Evolutionary conservation across 2,888 invertebrate species (phyloP).

Genomic region (Synergus umbraculus): DNA sequence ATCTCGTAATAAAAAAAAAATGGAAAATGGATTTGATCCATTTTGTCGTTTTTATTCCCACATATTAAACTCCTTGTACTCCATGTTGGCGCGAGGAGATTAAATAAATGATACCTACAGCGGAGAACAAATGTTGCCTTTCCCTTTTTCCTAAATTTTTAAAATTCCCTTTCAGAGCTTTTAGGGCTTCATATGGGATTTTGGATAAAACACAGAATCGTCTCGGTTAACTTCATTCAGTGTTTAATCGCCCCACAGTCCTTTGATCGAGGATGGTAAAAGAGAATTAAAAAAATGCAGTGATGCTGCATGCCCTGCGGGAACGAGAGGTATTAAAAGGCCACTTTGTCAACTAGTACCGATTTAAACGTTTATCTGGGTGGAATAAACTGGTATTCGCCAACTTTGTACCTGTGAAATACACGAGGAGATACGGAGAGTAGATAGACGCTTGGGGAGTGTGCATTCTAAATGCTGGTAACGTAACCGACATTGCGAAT

Average conservation of each 20-base stretch:
- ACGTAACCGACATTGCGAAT: slow-evolving; percentile 63
- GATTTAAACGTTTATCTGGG: slow-evolving; percentile 31
- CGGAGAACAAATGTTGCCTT: not conserved
- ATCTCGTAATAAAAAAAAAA: too few species aligned
- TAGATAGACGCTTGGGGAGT: slow-evolving; percentile 62
- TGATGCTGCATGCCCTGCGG: not conserved
- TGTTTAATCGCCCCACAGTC: slow-evolving; percentile 27
- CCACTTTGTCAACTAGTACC: slow-evolving; percentile 24
- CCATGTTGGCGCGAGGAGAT: too few species aligned
- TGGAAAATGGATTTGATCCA: too few species aligned
- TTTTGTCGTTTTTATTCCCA: too few species aligned
- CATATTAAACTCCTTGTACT: too few species aligned
- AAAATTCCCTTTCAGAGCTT: not conserved
- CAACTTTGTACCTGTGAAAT: slow-evolving; percentile 59
- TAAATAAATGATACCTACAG: too few species aligned
- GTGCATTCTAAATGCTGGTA: slow-evolving; percentile 65
- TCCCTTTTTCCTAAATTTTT: not conserved
- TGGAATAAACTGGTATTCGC: slow-evolving; percentile 31
- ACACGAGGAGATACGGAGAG: slow-evolving; percentile 60
- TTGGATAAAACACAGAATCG: not conserved
- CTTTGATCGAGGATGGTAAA: slow-evolving; percentile 26
- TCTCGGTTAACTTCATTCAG: slow-evolving; percentile 6
- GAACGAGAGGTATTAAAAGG: slow-evolving; percentile 6
- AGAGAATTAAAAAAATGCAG: slow-evolving; percentile 28
- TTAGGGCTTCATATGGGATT: not conserved